phyloP scores from a whole-genome alignment of 2,888 invertebrate species.

The Epinotia bilunana region DNA sequence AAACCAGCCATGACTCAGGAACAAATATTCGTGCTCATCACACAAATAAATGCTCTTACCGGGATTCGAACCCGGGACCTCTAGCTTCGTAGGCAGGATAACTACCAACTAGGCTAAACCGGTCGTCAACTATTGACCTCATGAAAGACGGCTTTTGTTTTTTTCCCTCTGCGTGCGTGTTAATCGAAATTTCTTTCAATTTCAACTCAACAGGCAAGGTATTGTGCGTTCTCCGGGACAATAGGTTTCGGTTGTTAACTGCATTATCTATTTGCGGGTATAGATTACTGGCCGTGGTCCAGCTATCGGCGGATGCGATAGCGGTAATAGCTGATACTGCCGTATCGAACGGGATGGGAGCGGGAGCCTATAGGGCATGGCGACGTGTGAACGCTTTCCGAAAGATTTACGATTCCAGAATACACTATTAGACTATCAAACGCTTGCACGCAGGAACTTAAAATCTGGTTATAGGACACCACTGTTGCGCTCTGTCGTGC shows the following conservation, averaged over 20 bases:
- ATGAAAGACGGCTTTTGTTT: no score
- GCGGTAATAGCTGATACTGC: conserved; percentile 75
- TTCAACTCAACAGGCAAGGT: not conserved
- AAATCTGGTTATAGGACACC: no score
- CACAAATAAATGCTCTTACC: no score
- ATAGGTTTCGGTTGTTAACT: conserved; percentile 33
- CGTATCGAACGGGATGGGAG: conserved; percentile 72
- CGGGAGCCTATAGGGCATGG: conserved; percentile 66
- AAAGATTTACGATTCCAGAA: conserved; percentile 1
- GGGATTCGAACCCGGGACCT: no score
- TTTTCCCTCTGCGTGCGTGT: not conserved
- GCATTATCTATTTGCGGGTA: conserved; percentile 32
- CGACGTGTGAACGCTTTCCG: conserved; percentile 12
- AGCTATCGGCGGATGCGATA: conserved; percentile 73
- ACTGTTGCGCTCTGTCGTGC: no score
- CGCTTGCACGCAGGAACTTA: no score
- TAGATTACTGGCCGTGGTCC: conserved; percentile 41
- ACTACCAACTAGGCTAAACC: no score
- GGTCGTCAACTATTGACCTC: no score
- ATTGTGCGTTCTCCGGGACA: conserved; percentile 3
- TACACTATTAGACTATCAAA: not conserved
- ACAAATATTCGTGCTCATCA: no score
- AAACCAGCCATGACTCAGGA: no score
- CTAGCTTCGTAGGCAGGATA: no score
- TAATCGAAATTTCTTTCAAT: conserved; percentile 1